Conservation (phyloP, 1,140 invertebrate species). For the Neuroterus valhalla region DNA sequence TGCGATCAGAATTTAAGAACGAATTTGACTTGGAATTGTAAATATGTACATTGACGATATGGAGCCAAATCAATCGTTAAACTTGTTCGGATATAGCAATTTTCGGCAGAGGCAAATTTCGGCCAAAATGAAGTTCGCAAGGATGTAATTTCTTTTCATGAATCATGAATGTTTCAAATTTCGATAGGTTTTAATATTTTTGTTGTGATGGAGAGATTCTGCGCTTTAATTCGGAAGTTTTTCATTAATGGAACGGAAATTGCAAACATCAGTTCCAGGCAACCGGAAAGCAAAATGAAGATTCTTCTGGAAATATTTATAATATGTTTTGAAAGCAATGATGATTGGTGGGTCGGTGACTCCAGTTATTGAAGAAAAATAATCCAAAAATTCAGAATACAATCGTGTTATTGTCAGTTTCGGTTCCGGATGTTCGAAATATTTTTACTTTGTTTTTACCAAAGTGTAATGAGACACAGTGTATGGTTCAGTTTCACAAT, state of each 20-base stretch:
- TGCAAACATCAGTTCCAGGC: conserved; percentile 37
- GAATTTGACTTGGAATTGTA: conserved; percentile 35
- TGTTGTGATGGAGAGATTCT: conserved; percentile 5
- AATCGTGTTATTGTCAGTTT: conserved; percentile 33
- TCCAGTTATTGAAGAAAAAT: conserved; percentile 35
- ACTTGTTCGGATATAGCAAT: too few relatives aligned
- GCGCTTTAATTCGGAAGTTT: conserved; percentile 1
- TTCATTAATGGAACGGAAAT: conserved; percentile 34
- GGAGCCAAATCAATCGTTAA: too few relatives aligned
- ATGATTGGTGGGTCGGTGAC: too few relatives aligned
- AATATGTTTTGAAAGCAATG: too few relatives aligned
- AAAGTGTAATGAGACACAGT: conserved; percentile 32
- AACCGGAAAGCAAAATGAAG: conserved; percentile 35
- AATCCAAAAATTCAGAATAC: too few relatives aligned
- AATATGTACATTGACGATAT: conserved; percentile 33
- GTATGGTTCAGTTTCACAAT: conserved; percentile 38
- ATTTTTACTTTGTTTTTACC: conserved; percentile 35
- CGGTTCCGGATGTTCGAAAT: conserved; percentile 37
- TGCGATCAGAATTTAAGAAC: conserved; percentile 21
- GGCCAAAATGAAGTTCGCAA: too few relatives aligned
- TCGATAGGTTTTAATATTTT: neutral
- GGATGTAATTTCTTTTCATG: conserved; percentile 3
- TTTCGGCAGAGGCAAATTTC: too few relatives aligned
- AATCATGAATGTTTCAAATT: conserved; percentile 32
- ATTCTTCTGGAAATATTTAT: conserved; percentile 40